Conservation (phyloP, 92 coral and sea anemone species). For the Palythoa heliodiscus region DNA sequence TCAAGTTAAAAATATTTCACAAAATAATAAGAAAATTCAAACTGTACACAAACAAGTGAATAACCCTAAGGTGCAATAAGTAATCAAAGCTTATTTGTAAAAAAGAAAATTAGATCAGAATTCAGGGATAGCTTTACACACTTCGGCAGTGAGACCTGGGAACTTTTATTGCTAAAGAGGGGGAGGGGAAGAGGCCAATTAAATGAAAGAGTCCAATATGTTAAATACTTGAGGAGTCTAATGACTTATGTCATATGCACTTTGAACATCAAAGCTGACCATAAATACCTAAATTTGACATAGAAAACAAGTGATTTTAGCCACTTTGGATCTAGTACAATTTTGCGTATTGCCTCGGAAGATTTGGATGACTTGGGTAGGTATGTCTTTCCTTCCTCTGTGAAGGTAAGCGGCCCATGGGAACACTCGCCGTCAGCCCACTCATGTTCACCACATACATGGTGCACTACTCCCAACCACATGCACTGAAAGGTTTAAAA, state of each 20-base stretch:
- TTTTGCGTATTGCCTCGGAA: slow-evolving; percentile 3
- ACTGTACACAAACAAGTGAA: slow-evolving; percentile 3
- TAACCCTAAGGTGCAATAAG: background rate
- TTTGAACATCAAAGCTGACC: slow-evolving; percentile 8
- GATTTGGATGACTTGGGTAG: slow-evolving; percentile 31
- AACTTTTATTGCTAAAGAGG: background rate
- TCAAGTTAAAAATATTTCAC: slow-evolving; percentile 15
- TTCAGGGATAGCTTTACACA: background rate
- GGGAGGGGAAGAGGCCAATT: no score
- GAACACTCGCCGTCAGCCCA: slow-evolving; percentile 54
- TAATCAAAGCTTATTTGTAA: background rate
- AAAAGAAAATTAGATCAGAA: background rate
- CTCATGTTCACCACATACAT: slow-evolving; percentile 52
- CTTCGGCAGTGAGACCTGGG: background rate
- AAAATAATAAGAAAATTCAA: background rate
- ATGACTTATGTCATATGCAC: slow-evolving; percentile 1
- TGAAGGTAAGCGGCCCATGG: slow-evolving; percentile 43
- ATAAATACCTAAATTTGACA: slow-evolving; percentile 24
- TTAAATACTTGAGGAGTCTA: background rate
- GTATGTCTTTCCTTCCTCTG: slow-evolving; percentile 43
- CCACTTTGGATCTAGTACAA: slow-evolving; percentile 44
- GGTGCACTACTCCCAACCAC: slow-evolving; percentile 57
- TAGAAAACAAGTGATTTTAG: slow-evolving; percentile 31
- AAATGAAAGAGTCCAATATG: no score
- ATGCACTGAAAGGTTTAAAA: slow-evolving; percentile 34